Base-by-base conservation (phyloP, 2,113 vertebrate genomes). In the Calyptomena viridis region DNA sequence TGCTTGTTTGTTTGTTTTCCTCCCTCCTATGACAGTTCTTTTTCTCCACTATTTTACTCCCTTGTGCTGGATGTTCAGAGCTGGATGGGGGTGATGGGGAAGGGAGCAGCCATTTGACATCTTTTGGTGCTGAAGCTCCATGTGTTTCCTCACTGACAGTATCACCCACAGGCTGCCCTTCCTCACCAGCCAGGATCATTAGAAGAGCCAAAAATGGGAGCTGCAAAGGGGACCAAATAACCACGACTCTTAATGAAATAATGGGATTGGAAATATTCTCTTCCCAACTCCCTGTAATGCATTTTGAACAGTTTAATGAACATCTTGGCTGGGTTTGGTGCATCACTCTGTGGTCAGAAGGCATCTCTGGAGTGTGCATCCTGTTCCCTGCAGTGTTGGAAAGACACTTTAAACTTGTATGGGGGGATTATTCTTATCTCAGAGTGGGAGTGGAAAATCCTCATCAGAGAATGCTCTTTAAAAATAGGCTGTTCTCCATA, bases 391-490 rank as follows among this genome's bases (percentile, higher is more conserved):
- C 66, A 53, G 60, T 11, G 27, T 9, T 62, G 88, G 53, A 40
- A 68, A 68, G 69, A 59, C 28, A 24, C 75, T 91, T 87, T 17
- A 56, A 83, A 68, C 75, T 80, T 64, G 28, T 79, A 63, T 2
- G 0, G 4, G 25, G 35, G 37, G 40, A 44, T 91, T 95, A 87
- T 89, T 89, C 76, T 87, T 86, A 27, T 35, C 92, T 81, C 14
- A 20, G 72, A 92, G 75, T 92, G 55, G 94, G 44, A 81, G 39
- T 86, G 91, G 92, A 89, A 89, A 93, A 78, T 59, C 83, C 93
- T 92, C 74, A 74, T 55, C 76, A 67, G 92, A 33, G 63, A 86
- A 19, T 77, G 83, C 60, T 75, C 80, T 90, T 95, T 92, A 84
- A 63, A 95, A 85, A 69, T 25, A 93, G 37, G n/a, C 82, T 23